These are phyloP conservation scores for honey bee (Apis mellifera) DNA, from an alignment of 1,140 invertebrate species.

Conservation along the genomic window Amel_HAv3.1 CM009941.2:15402001-15402500, in stretches of 20 bases:
- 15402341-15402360: conserved; percentile 88
- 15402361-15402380: conserved; percentile 88
- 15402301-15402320: conserved; percentile 87
- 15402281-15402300: conserved; percentile 91
- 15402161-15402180: neutral
- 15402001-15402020: conserved; percentile 93
- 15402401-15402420: conserved; percentile 62
- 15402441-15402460: conserved; percentile 70
- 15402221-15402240: conserved; percentile 93
- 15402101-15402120: conserved; percentile 58
- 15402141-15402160: neutral
- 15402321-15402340: conserved; percentile 91
- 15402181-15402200: neutral
- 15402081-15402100: conserved; percentile 85
- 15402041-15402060: conserved; percentile 92
- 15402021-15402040: conserved; percentile 95
- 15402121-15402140: neutral
- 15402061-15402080: conserved; percentile 91
- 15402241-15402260: conserved; percentile 93
- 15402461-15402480: conserved; percentile 32
- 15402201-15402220: conserved; percentile 78
- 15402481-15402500: conserved; percentile 35
- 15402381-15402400: conserved; percentile 84
- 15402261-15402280: conserved; percentile 93
- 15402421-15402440: conserved; percentile 64